Conservation (phyloP, 2,113 vertebrate species). For the Podarcis raffonei region DNA sequence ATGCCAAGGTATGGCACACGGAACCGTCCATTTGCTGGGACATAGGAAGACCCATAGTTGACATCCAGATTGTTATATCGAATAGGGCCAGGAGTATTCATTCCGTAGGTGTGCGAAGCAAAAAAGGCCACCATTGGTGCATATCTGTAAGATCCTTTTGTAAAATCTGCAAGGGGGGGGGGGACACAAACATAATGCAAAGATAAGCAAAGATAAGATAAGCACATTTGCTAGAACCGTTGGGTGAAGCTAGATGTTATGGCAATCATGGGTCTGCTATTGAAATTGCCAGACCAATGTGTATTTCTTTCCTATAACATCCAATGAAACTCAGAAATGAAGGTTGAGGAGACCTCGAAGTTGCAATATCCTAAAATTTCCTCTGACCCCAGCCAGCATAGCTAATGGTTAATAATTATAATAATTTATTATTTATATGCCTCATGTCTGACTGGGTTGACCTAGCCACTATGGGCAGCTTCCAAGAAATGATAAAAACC, state of each 20-base stretch:
- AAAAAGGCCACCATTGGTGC: conserved; percentile 85
- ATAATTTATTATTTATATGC: no score
- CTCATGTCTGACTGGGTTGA: no score
- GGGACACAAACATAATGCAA: background rate
- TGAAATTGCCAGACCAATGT: background rate
- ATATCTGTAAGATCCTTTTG: conserved; percentile 82
- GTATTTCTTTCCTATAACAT: background rate
- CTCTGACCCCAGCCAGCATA: no score
- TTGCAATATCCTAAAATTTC: no score
- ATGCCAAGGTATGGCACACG: conserved; percentile 80
- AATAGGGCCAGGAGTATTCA: conserved; percentile 79
- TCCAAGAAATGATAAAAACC: no score
- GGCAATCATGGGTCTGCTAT: background rate
- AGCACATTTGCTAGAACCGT: background rate
- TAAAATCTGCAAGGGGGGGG: conserved; percentile 76
- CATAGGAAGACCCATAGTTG: conserved; percentile 81
- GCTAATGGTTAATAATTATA: no score
- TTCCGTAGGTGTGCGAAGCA: conserved; percentile 78
- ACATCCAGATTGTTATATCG: conserved; percentile 81
- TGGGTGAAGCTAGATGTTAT: background rate
- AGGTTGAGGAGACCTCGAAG: background rate
- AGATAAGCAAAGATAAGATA: background rate
- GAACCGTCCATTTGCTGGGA: conserved; percentile 80
- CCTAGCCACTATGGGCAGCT: no score
- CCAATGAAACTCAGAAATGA: background rate